Base-by-base conservation (phyloP, 2,888 invertebrate species). In the Sycophila texana region DNA sequence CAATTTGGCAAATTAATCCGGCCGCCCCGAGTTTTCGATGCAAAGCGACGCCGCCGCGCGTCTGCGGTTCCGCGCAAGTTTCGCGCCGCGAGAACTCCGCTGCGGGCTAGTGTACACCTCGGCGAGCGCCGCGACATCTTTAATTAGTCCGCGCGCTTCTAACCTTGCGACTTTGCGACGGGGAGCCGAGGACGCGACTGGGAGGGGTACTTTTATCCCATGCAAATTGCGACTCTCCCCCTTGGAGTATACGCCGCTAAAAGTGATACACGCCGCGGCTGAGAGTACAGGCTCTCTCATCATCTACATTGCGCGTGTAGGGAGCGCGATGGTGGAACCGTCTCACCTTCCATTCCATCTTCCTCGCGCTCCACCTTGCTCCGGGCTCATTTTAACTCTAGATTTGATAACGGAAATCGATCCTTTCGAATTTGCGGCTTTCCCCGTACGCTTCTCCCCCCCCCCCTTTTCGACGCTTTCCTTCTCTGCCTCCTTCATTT, bases 1-100 rank as follows among this genome's bases (percentile, higher is more conserved):
- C 89, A 89, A 90, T 89, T 89, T 88, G 86, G 85, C 86, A 88
- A 88, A 90, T 89, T 89, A 89, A 90, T 89, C 83, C 87, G 47
- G 30, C 10, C 5, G 58, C 60, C 49, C 83, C 74, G 84, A 86
- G 84, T 87, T 86, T 86, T 85, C 84, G 78, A 85, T 86, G 84
- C 84, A 83, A 85, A 86, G 83, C 83, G 84, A 85, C 67, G 39
- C 20, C 70, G 58, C 39, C 39, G 39, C 39, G 49, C 39, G 30
- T 53, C 71, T 79, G 77, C 79, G 76, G 79, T 81, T 63, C 57
- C 3, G 18, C 18, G 16, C 63, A 74, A 77, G 68, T 81, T 81
- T 74, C 65, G 53, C 53, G 20, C 58, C 13, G 49, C 39, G 14
- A 26, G 30, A 10, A 2, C 18, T 10, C 30, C 1, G n/a, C 60